phyloP scores from a whole-genome alignment of 2,797 vertebrate genomes.

The Pteropus rufus region DNA sequence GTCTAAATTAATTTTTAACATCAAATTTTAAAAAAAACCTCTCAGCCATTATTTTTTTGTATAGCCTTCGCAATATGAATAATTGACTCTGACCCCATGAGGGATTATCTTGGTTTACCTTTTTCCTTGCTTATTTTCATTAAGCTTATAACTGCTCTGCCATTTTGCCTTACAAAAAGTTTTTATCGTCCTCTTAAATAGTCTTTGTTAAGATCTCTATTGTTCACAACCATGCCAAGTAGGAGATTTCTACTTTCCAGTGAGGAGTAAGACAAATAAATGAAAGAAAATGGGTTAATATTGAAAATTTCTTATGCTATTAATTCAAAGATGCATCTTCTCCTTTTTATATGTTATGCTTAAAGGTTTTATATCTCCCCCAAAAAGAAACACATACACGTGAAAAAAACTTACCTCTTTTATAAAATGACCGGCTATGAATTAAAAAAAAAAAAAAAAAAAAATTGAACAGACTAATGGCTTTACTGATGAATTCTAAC shows the following conservation, averaged over 20 bases:
- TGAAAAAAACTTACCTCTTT: not conserved
- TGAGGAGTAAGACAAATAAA: not conserved
- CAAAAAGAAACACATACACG: not conserved
- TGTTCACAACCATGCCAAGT: not conserved
- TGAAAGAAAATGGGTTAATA: not conserved
- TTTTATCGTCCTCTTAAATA: not conserved
- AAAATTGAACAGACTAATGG: not conserved
- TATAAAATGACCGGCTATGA: not conserved
- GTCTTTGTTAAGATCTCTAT: not conserved
- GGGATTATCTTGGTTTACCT: not conserved
- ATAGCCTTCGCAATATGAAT: not conserved
- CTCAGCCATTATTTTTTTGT: not conserved
- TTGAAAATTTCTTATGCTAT: not conserved
- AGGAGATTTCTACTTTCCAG: not conserved
- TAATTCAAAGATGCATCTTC: not conserved
- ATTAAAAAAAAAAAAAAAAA: not conserved
- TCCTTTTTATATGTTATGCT: not conserved
- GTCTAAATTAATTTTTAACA: not conserved
- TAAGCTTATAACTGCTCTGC: not conserved
- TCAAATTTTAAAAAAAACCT: not conserved
- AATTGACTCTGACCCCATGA: not conserved
- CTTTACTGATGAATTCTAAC: not conserved
- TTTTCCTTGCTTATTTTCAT: not conserved
- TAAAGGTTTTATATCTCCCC: not conserved
- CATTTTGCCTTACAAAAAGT: not conserved